Evolutionary conservation across 37 sponge, comb jelly and placozoan species (phyloP), one percentile per base, ranked within the genome.

Genomic region (Ephydatia muelleri): DNA sequence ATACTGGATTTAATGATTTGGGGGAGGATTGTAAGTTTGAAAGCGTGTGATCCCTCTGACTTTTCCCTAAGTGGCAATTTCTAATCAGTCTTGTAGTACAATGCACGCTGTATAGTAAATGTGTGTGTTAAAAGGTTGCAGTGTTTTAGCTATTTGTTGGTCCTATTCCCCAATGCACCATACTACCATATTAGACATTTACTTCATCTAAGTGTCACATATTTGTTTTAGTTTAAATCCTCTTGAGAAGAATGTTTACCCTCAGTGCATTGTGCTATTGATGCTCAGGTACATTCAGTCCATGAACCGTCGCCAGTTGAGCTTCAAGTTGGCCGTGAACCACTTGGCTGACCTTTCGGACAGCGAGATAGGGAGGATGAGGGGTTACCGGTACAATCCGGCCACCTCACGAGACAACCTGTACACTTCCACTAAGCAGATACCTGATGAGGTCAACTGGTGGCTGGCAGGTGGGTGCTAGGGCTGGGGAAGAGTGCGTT

Each of bases 261-360:
- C n/a, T 65, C 28, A 80, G n/a, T 6, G 23, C 65, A 25, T 35
- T 83, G 38, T 39, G 26, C 28, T 70, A 25, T 81, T 64, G n/a
- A n/a, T n/a, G n/a, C 67, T 0, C 40, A 91, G 96, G 70, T 95
- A 78, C 68, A 91, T 97, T 38, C 36, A 95, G 37, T 88, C 96
- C 14, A 91, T 83, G 70, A 96, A 96, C 75, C 90, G 96, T 29
- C 77, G 87, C 29, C 37, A 83, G 8, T 65, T 85, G 64, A 82
- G 80, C 37, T 97, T 77, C 73, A 88, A 73, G 64, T 73, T 97
- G 36, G 91, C 80, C 0, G 86, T 97, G 29, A 97, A 97, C 72
- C 98, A 97, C 70, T 39, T 97, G 64, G 85, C 98, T 78, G 98
- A 97, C 65, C 38, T 34, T 23, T 81, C 77, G 38, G 87, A 92